phyloP scores from a whole-genome alignment of 2,888 invertebrate genomes.

The Polymixis lichenea region DNA sequence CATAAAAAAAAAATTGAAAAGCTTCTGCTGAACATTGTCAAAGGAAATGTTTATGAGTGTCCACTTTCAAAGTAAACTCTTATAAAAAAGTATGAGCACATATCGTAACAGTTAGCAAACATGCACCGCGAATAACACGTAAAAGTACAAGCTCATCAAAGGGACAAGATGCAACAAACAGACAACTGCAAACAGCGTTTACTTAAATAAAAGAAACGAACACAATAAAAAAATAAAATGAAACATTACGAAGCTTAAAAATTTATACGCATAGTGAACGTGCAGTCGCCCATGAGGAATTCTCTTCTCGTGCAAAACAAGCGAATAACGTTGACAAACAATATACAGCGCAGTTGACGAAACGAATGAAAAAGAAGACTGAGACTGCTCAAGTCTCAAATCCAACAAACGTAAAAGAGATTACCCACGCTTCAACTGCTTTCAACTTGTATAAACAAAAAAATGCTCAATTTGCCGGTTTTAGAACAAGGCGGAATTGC shows the following conservation, averaged over 20 bases:
- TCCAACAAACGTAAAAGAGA: slow-evolving; percentile 89
- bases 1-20: neutral
- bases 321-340: slow-evolving; percentile 83
- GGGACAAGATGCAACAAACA: slow-evolving; percentile 57
- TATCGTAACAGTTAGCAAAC: slow-evolving; percentile 2
- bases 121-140: slow-evolving; percentile 12
- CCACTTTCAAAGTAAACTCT: slow-evolving; percentile 13
- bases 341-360: slow-evolving; percentile 83
- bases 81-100: neutral
- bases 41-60: neutral
- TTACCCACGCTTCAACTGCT: slow-evolving; percentile 89
- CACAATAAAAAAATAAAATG: slow-evolving; percentile 65
- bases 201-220: slow-evolving; percentile 75
- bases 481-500: slow-evolving; percentile 87
- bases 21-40: neutral
- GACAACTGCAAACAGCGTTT: slow-evolving; percentile 73
- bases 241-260: slow-evolving; percentile 82
- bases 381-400: slow-evolving; percentile 77
- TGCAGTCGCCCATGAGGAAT: slow-evolving; percentile 81
- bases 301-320: slow-evolving; percentile 72
- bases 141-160: slow-evolving; percentile 36
- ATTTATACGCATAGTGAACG: slow-evolving; percentile 86
- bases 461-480: slow-evolving; percentile 86
- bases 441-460: slow-evolving; percentile 89
- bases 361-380: slow-evolving; percentile 85